Conservation (phyloP, 2,797 vertebrate genomes). For the Squalus acanthias region DNA sequence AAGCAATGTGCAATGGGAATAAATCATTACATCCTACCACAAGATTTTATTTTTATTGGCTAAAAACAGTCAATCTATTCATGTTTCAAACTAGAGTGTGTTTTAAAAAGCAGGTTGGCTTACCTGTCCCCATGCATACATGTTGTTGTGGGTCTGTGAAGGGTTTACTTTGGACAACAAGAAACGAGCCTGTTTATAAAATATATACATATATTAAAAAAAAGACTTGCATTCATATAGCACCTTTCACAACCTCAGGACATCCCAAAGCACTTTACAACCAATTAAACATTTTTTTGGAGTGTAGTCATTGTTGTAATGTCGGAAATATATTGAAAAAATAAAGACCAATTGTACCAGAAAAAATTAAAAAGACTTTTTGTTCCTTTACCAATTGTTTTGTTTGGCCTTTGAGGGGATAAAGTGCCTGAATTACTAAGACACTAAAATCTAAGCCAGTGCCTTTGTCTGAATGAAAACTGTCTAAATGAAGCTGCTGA, state of each 20-base stretch:
- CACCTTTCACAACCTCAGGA: neutral
- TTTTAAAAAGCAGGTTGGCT: conserved; percentile 43
- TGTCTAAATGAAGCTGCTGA: neutral
- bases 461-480: neutral
- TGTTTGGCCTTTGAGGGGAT: neutral
- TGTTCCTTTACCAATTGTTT: neutral
- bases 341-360: neutral
- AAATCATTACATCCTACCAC: neutral
- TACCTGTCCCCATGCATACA: conserved; percentile 95
- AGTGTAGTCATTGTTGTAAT: neutral
- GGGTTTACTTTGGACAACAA: conserved; percentile 97
- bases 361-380: neutral
- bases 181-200: conserved; percentile 76
- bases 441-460: neutral
- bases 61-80: neutral
- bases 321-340: neutral
- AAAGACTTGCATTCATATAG: neutral
- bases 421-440: neutral
- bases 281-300: too few species aligned
- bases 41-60: neutral
- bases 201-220: neutral
- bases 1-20: neutral
- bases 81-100: neutral
- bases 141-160: conserved; percentile 95
- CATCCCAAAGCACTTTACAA: neutral